Evolutionary conservation across 2,888 invertebrate species (phyloP).

Genomic region (Oscheius sp.): DNA sequence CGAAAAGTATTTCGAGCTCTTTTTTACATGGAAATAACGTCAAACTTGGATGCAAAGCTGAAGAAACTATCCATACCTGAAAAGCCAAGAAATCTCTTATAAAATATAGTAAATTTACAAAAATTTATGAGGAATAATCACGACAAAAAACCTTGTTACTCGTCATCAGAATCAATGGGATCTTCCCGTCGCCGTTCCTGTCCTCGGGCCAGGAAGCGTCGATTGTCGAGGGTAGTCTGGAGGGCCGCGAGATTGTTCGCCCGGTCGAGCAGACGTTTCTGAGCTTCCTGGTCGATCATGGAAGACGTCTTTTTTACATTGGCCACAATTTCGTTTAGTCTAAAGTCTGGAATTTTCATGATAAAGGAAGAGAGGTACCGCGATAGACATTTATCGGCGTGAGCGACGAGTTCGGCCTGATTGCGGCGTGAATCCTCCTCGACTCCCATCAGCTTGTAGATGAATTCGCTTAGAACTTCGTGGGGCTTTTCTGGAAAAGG

Average conservation of each 20-base stretch:
- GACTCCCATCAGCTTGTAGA: constrained; percentile 60
- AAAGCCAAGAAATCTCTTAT: too few relatives aligned
- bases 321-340: constrained; percentile 27
- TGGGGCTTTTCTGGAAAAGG: constrained; percentile 45
- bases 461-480: constrained; percentile 64
- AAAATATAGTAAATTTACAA: too few relatives aligned
- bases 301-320: not conserved
- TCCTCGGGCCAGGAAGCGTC: constrained; percentile 9
- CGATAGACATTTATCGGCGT: constrained; percentile 38
- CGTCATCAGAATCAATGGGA: constrained; percentile 39
- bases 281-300: not conserved
- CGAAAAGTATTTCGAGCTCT: too few relatives aligned
- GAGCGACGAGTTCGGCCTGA: constrained; percentile 21
- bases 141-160: not conserved
- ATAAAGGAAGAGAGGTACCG: constrained; percentile 17
- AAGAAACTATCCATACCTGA: too few relatives aligned
- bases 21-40: too few relatives aligned
- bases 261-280: constrained; percentile 19
- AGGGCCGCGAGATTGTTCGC: constrained; percentile 1
- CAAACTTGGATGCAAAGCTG: too few relatives aligned
- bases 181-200: constrained; percentile 21
- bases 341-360: not conserved
- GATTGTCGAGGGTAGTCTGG: constrained; percentile 20
- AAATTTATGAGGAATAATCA: too few relatives aligned
- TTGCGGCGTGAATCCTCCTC: constrained; percentile 47